Percentiles rank a stretch among this genome's conserved stretches.
Conservation (phyloP, 1,140 invertebrate genomes). For the Helicoverpa armigera region DNA sequence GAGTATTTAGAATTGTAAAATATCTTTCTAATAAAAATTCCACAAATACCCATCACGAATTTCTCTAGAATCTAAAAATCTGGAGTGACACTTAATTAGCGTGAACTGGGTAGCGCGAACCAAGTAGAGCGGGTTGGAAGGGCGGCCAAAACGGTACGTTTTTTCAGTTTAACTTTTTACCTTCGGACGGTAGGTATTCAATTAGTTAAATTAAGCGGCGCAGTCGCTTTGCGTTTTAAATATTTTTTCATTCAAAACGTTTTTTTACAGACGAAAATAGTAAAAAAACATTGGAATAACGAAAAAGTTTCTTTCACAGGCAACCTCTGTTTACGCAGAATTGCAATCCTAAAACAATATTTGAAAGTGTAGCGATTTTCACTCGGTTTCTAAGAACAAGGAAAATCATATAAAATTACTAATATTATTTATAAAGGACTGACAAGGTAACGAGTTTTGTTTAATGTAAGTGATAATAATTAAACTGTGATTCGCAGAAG, state of each 20-base stretch:
- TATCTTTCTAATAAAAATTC: conserved; percentile 8
- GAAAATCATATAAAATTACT: background rate
- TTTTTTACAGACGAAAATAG: conserved; percentile 26
- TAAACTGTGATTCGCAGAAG: background rate
- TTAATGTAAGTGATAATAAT: background rate
- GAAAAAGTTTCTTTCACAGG: conserved; percentile 7
- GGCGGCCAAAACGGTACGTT: conserved; percentile 38
- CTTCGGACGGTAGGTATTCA: conserved; percentile 41
- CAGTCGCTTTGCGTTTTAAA: conserved; percentile 22
- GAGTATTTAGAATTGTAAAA: background rate
- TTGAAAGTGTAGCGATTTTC: background rate
- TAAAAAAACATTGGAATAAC: background rate
- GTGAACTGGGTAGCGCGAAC: conserved; percentile 11
- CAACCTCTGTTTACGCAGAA: background rate
- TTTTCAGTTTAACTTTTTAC: conserved; percentile 51
- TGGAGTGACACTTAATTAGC: conserved; percentile 49
- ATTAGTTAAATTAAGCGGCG: conserved; percentile 53
- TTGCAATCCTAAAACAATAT: conserved; percentile 32
- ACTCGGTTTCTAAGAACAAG: background rate
- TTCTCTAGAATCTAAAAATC: conserved; percentile 31
- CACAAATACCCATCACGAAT: background rate
- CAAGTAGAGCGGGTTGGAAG: conserved; percentile 8
- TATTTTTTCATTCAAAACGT: conserved; percentile 15
- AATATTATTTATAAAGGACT: background rate
- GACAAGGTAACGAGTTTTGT: background rate